phyloP scores from a whole-genome alignment of 2,888 invertebrate genomes.

The Nemoura dubitans region DNA sequence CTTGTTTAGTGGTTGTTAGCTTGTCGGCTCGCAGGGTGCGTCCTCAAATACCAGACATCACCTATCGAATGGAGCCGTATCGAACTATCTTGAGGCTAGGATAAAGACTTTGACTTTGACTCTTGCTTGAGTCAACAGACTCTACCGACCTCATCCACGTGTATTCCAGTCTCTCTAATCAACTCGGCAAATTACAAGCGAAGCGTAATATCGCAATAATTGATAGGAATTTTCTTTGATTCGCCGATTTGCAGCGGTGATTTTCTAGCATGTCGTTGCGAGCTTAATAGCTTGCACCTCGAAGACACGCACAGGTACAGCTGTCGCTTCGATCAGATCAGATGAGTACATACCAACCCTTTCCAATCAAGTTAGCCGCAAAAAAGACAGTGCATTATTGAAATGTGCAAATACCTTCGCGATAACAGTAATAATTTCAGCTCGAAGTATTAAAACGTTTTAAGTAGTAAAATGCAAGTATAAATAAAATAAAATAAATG shows the following conservation, averaged over 20 bases:
- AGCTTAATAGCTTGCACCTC: background rate
- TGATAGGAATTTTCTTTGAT: conserved; percentile 14
- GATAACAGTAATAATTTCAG: background rate
- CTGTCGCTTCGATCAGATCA: too few species aligned
- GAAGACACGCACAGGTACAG: too few species aligned
- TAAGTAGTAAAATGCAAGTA: background rate
- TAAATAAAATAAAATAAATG: background rate
- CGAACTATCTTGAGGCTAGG: background rate
- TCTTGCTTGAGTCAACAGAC: background rate
- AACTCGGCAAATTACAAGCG: background rate
- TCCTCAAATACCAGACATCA: background rate
- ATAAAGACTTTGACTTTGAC: background rate
- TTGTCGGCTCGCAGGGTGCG: background rate
- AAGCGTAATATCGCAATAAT: background rate
- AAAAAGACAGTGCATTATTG: background rate
- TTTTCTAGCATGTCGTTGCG: background rate
- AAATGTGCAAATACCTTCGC: background rate
- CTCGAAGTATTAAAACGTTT: background rate
- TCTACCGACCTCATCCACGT: conserved; percentile 14
- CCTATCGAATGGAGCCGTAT: background rate
- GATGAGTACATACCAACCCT: too few species aligned
- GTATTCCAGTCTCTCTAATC: background rate
- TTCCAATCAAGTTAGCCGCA: too few species aligned
- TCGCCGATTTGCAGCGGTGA: background rate
- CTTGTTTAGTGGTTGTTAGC: background rate